A percentile compares a stretch with the other conserved stretches of the same genome.
These are phyloP conservation scores for Drosophila prostipennis DNA, from an alignment of 2,888 invertebrate species.

Conservation along the genomic window DNA sequence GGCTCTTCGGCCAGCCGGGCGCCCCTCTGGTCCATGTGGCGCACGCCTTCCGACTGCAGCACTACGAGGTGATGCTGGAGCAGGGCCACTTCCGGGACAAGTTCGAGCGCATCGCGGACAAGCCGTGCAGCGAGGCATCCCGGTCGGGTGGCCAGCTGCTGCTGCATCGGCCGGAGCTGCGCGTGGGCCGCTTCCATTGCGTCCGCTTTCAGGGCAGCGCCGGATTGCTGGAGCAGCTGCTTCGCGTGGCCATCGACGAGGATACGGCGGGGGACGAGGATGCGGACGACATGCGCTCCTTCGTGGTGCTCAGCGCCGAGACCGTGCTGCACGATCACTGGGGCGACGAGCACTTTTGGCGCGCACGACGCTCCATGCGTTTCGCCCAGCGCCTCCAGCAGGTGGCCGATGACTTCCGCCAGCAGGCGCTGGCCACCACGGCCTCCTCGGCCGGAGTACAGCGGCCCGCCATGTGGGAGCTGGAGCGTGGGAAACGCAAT, in stretches of 20 bases:
- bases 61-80: slow-evolving; percentile 93
- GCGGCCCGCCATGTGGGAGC: slow-evolving; percentile 87
- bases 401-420: slow-evolving; percentile 89
- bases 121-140: slow-evolving; percentile 57
- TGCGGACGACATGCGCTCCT: slow-evolving; percentile 65
- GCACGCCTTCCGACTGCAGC: slow-evolving; percentile 91
- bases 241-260: slow-evolving; percentile 82
- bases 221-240: slow-evolving; percentile 87
- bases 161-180: slow-evolving; percentile 89
- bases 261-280: slow-evolving; percentile 56
- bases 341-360: slow-evolving; percentile 93
- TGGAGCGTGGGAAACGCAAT: slow-evolving; percentile 84
- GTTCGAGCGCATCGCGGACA: slow-evolving; percentile 87
- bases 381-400: slow-evolving; percentile 89
- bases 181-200: slow-evolving; percentile 87
- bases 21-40: slow-evolving; percentile 86
- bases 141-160: slow-evolving; percentile 87
- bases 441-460: slow-evolving; percentile 85
- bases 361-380: slow-evolving; percentile 94
- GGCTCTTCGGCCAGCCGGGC: slow-evolving; percentile 65
- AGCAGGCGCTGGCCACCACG: slow-evolving; percentile 86
- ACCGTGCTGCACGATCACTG: slow-evolving; percentile 94
- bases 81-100: slow-evolving; percentile 93
- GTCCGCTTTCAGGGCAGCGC: slow-evolving; percentile 93
- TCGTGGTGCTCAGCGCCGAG: slow-evolving; percentile 88